These are phyloP conservation scores for Lipophrys pholis DNA, from an alignment of 2,113 vertebrate species.

Conservation along the genomic window DNA sequence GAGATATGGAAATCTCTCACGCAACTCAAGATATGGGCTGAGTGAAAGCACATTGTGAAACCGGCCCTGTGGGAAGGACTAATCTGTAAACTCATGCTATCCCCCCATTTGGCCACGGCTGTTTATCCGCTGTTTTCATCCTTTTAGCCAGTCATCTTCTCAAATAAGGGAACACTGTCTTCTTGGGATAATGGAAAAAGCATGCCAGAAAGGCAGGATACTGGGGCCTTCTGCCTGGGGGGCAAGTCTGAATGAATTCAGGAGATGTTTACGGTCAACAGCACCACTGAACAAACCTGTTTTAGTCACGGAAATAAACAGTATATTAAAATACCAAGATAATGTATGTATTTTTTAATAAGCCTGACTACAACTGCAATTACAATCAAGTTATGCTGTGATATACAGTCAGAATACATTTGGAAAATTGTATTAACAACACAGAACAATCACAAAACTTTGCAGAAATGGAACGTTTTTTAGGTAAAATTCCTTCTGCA, in stretches of 20 bases:
- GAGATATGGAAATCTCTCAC: constrained; percentile 91
- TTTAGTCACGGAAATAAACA: no score
- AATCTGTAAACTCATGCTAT: constrained; percentile 73
- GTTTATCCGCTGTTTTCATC: constrained; percentile 71
- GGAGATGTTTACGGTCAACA: not conserved
- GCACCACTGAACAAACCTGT: no score
- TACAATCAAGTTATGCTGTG: not conserved
- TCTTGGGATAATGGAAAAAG: constrained; percentile 50
- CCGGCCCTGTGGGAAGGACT: constrained; percentile 66
- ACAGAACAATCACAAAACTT: not conserved
- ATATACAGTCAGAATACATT: not conserved
- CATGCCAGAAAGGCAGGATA: constrained; percentile 25
- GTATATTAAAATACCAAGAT: no score
- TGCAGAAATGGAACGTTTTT: no score
- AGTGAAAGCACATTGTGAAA: constrained; percentile 86
- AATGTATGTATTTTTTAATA: no score
- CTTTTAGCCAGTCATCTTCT: constrained; percentile 55
- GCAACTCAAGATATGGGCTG: constrained; percentile 86
- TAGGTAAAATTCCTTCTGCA: no score
- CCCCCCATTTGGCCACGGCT: constrained; percentile 64
- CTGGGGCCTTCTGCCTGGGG: not conserved
- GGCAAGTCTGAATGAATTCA: not conserved
- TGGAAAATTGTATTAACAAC: not conserved
- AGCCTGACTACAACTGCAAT: no score
- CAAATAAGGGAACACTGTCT: constrained; percentile 50